phyloP scores from a whole-genome alignment of 92 coral and sea anemone genomes.

The Ricordea florida region DNA sequence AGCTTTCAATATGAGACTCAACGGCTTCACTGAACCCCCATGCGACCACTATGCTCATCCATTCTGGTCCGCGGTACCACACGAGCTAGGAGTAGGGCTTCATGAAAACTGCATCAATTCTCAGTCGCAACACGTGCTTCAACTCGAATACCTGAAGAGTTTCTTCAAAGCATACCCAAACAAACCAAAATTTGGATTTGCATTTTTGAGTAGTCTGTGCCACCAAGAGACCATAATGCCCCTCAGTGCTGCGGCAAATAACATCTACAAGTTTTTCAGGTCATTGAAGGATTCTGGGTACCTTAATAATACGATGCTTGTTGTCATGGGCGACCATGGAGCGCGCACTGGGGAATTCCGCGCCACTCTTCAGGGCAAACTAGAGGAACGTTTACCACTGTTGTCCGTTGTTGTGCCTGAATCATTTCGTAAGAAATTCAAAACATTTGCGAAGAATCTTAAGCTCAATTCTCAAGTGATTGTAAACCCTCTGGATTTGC shows the following conservation, averaged over 20 bases:
- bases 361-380: constrained; percentile 74
- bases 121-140: constrained; percentile 66
- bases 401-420: constrained; percentile 61
- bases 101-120: constrained; percentile 66
- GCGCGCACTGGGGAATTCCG: constrained; percentile 72
- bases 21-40: constrained; percentile 66
- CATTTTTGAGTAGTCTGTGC: constrained; percentile 66
- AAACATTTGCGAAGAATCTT: constrained; percentile 47
- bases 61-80: constrained; percentile 81
- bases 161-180: constrained; percentile 63
- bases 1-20: constrained; percentile 66
- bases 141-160: constrained; percentile 71
- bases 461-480: constrained; percentile 47
- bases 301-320: constrained; percentile 65
- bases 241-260: constrained; percentile 60
- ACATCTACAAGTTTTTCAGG: constrained; percentile 38
- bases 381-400: constrained; percentile 76
- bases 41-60: constrained; percentile 73
- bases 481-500: constrained; percentile 68
- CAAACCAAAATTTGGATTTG: constrained; percentile 68
- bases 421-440: constrained; percentile 35
- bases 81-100: constrained; percentile 18
- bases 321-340: constrained; percentile 83
- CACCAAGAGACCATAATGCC: constrained; percentile 47
- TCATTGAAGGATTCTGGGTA: constrained; percentile 38